Percentiles rank a stretch among this genome's conserved stretches.
phyloP scores from a whole-genome alignment of 1,140 invertebrate species.

The Lerema accius region DNA sequence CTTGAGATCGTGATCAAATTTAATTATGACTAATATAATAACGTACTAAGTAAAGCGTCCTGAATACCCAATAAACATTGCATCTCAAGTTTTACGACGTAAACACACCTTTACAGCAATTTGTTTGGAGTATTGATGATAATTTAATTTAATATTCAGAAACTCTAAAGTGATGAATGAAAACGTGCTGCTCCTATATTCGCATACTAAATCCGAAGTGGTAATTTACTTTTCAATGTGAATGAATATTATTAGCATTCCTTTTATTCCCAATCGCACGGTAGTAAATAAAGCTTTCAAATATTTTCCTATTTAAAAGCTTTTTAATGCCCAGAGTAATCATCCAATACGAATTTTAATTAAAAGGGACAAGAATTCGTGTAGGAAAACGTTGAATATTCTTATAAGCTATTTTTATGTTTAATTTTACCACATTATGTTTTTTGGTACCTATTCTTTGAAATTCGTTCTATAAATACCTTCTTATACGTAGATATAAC shows the following conservation, averaged over 20 bases:
- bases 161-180: background rate
- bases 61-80: no score
- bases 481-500: no score
- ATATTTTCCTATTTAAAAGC: constrained; percentile 17
- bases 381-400: constrained; percentile 4
- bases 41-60: no score
- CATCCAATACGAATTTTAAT: constrained; percentile 19
- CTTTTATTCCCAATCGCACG: constrained; percentile 7
- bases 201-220: constrained; percentile 6
- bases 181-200: background rate
- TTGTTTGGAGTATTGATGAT: background rate
- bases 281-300: constrained; percentile 23
- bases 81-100: no score
- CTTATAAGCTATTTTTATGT: no score
- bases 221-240: constrained; percentile 20
- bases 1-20: no score
- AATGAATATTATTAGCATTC: constrained; percentile 14
- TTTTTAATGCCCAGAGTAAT: constrained; percentile 6
- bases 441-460: no score
- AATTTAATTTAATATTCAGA: background rate
- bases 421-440: no score
- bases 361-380: constrained; percentile 24
- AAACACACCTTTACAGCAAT: no score
- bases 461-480: no score
- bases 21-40: no score